Evolutionary conservation across 2,888 invertebrate genomes (phyloP).

Genomic region (Lysandra bellargus): DNA sequence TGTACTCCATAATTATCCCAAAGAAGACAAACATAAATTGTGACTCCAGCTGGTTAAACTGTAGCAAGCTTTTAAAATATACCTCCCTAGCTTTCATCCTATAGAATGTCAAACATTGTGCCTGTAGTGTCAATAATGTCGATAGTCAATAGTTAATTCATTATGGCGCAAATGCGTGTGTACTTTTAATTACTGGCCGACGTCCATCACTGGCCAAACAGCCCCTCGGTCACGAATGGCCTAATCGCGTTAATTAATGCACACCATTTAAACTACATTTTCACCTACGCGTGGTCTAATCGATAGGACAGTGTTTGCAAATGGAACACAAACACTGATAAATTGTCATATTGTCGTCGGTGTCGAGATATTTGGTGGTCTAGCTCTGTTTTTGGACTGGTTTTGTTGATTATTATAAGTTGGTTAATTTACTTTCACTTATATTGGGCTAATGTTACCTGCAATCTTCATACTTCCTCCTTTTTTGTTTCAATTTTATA

Average conservation of each 20-base stretch:
- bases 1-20: no score
- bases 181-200: conserved; percentile 68
- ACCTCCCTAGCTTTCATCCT: not conserved
- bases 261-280: conserved; percentile 43
- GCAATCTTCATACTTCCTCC: no score
- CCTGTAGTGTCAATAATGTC: not conserved
- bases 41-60: no score
- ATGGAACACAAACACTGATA: conserved; percentile 11
- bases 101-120: not conserved
- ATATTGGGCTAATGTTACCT: not conserved
- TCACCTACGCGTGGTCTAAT: conserved; percentile 30
- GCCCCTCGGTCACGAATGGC: conserved; percentile 62
- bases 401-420: not conserved
- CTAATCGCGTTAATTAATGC: conserved; percentile 73
- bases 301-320: conserved; percentile 31
- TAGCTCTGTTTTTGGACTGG: not conserved
- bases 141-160: conserved; percentile 30
- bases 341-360: not conserved
- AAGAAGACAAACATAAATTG: no score
- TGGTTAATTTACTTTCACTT: no score
- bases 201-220: conserved; percentile 60
- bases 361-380: not conserved
- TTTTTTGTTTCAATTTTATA: no score
- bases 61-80: not conserved
- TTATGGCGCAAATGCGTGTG: conserved; percentile 36